A percentile compares a stretch with the other conserved stretches of the same genome.
Conservation (phyloP, 2,888 invertebrate genomes). For the Sisyra terminalis region DNA sequence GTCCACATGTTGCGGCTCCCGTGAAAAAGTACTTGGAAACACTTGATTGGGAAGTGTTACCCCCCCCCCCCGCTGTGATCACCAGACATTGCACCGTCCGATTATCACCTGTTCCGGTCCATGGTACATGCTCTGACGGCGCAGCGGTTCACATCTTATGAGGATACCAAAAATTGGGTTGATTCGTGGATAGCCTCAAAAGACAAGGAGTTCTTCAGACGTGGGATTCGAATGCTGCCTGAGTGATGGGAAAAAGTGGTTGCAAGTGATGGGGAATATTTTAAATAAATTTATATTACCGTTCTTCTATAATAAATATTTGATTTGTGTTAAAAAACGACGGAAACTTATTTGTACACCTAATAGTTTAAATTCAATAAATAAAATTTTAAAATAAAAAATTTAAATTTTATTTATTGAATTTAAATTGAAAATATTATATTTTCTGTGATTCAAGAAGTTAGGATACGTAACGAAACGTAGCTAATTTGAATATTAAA, state of each 20-base stretch:
- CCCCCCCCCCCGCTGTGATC: constrained; percentile 5
- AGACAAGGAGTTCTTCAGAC: constrained; percentile 10
- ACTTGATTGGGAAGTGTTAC: neutral
- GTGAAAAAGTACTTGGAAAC: constrained; percentile 6
- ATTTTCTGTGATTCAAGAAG: too few relatives aligned
- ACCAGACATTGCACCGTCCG: constrained; percentile 11
- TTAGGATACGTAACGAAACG: too few relatives aligned
- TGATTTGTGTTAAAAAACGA: too few relatives aligned
- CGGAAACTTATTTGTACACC: too few relatives aligned
- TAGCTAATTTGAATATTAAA: too few relatives aligned
- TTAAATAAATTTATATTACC: too few relatives aligned
- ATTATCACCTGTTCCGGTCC: constrained; percentile 7
- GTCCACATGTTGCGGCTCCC: too few relatives aligned
- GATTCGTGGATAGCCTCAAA: constrained; percentile 12
- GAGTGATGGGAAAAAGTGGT: constrained; percentile 9
- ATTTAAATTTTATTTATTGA: too few relatives aligned
- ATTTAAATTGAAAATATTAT: too few relatives aligned
- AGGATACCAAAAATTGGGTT: constrained; percentile 8
- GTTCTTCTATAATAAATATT: too few relatives aligned
- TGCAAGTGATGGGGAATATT: neutral
- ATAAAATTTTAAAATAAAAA: too few relatives aligned
- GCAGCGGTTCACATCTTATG: neutral
- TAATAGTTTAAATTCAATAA: too few relatives aligned
- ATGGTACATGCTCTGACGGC: neutral
- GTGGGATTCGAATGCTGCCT: constrained; percentile 5